Base-by-base conservation (phyloP, 1,140 invertebrate genomes). In the Drosophila varians region DNA sequence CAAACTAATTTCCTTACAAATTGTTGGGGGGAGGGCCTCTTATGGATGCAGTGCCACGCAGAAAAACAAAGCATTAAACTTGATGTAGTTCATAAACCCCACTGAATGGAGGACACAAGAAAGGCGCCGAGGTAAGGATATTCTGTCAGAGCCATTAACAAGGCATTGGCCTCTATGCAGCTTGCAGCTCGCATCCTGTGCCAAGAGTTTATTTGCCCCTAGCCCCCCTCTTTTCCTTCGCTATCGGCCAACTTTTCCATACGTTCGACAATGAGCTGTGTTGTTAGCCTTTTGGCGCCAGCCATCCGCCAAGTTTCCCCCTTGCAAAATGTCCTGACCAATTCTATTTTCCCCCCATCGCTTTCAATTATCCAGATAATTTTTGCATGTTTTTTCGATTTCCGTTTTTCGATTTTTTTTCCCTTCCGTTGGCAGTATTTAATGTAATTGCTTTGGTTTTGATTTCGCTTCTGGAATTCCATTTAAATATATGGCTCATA, bases 401-500 rank as follows among this genome's bases (percentile, higher is more conserved):
- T 68, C 61, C 49, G 82, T 65, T 66, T 56, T 69, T 56, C 47
- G 28, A 34, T 6, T 38, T 45, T 61, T 45, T 56, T 62, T 66
- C 14, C 38, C 38, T 42, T 43, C 46, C 26, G 34, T 26, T 52
- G 28, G 28, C 14, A 64, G 57, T 60, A 74, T 84, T 84, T 84
- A 84, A 84, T 86, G 79, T 84, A 84, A 84, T 84, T 84, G 79
- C 65, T 61, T 84, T 58, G 49, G 72, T 47, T 78, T 77, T 78
- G 9, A 36, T 2, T 18, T 51, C 26, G 36, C 8, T 48, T 68
- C 38, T 4, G 58, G 53, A 36, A 16, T 43, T 21, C 19, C 48
- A 70, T 52, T 45, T 62, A 57, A 54, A 76, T 77, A 76, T 77
- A 42, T 45, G 43, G 12, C 43, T 12, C 26, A 45, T 53, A 31